Evolutionary conservation across 2,888 invertebrate species (phyloP), one percentile per base, ranked within the genome.

Genomic region (Drosophila quinaria): DNA sequence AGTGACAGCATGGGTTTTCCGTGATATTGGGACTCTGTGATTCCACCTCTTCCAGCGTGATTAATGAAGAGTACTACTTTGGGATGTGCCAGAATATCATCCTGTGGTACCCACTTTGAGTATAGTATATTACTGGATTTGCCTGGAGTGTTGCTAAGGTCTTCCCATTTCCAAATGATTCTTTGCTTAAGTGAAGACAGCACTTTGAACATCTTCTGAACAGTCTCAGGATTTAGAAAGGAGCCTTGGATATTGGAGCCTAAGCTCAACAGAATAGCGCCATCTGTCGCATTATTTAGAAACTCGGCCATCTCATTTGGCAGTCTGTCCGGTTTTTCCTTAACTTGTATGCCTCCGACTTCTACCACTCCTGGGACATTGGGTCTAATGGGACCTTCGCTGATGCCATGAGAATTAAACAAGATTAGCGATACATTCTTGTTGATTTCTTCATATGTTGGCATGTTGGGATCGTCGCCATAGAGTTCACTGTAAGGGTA

Each of bases 151-250:
- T 91, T 90, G 4, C 94, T 93, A 0, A 94, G 94, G 44, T 87
- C 74, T 80, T 96, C 95, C 94, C 95, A 96, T 92, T 96, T 96
- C 95, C 95, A 95, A 13, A 96, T 82, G 0, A 96, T 94, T 6
- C 93, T 94, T 62, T 95, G 94, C 68, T 95, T 94, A 0, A 95
- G 82, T 66, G 93, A 96, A 94, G 1, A 94, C 94, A 55, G 22
- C 22, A 22, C 22, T 3, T 94, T 94, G 6, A 95, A 90, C 56
- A 96, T 93, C 1, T 93, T 93, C 33, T 93, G 88, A 9, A 93
- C 92, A 66, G 93, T 94, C 1, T 94, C 93, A 0, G 86, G 79
- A 0, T 94, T 93, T 51, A 96, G 81, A 2, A 81, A 79, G 0
- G 80, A 44, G 2, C 91, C 90, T 29, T 90, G 80, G 0, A 93